Evolutionary conservation across 2,113 vertebrate genomes (phyloP).

Genomic region (Arvicanthis niloticus): DNA sequence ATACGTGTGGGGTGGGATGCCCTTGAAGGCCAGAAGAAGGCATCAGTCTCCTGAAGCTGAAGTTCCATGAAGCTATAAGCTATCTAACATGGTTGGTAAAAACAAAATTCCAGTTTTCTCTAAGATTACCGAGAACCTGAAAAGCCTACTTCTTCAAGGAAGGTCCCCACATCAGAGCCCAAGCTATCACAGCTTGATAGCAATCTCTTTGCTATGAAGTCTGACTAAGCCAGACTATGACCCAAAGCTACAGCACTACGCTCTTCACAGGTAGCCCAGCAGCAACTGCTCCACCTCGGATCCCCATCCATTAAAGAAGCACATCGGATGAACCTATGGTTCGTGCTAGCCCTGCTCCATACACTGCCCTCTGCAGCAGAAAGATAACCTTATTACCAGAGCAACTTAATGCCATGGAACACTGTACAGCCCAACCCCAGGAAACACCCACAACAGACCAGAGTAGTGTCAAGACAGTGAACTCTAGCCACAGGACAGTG

Average conservation of each 20-base stretch:
- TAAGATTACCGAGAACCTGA: too few relatives aligned
- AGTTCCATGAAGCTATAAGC: not conserved
- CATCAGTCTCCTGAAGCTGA: not conserved
- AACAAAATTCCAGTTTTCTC: not conserved
- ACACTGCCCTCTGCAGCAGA: not conserved
- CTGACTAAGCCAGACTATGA: not conserved
- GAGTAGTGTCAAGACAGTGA: not conserved
- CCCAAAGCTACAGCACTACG: not conserved
- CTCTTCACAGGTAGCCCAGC: not conserved
- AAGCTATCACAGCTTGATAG: not conserved
- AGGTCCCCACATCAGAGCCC: not conserved
- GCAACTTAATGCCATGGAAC: not conserved
- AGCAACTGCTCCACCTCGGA: not conserved
- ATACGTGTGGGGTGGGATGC: not conserved
- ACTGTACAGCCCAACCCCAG: not conserved
- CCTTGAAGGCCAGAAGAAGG: not conserved
- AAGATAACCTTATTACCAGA: not conserved
- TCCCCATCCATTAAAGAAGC: not conserved
- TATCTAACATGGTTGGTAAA: not conserved
- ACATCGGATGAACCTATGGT: not conserved
- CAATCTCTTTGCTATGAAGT: not conserved
- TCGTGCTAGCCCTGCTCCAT: not conserved
- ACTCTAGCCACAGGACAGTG: not conserved
- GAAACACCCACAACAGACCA: not conserved
- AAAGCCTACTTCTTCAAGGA: not conserved